These are phyloP conservation scores for Catostylus mosaicus DNA, from an alignment of 30 jellyfish, hydroid and myxozoan species.

Conservation along the genomic window DNA sequence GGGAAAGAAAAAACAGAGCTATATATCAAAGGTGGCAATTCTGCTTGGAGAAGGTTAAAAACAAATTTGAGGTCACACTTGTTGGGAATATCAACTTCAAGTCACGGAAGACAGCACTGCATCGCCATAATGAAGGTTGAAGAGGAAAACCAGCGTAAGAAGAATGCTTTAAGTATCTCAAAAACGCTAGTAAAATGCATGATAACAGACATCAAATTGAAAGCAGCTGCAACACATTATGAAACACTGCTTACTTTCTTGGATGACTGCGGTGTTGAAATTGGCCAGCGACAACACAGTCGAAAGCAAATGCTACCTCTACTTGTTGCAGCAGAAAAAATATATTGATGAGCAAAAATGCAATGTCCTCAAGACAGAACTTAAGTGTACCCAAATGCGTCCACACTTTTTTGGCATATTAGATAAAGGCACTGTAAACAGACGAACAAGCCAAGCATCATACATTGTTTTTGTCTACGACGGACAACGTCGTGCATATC, in stretches of 20 bases:
- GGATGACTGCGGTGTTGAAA: conserved; percentile 34
- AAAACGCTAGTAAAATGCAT: conserved; percentile 34
- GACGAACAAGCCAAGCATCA: conserved; percentile 39
- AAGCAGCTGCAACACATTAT: conserved; percentile 30
- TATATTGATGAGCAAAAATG: conserved; percentile 5
- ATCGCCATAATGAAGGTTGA: conserved; percentile 18
- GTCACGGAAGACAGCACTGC: too few relatives aligned
- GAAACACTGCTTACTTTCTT: conserved; percentile 27
- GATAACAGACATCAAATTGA: conserved; percentile 19
- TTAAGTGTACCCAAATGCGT: conserved; percentile 9
- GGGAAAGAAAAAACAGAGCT: too few relatives aligned
- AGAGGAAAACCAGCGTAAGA: conserved; percentile 29
- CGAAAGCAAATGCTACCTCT: conserved; percentile 38
- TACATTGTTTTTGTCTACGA: conserved; percentile 20
- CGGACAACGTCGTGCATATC: conserved; percentile 39
- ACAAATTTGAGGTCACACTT: too few relatives aligned
- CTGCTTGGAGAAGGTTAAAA: too few relatives aligned
- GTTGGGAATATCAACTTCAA: too few relatives aligned
- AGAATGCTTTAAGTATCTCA: conserved; percentile 22
- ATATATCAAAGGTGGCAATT: too few relatives aligned
- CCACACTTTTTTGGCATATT: conserved; percentile 36
- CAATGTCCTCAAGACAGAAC: conserved; percentile 7
- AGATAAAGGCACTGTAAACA: conserved; percentile 26
- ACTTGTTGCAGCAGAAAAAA: conserved; percentile 40
- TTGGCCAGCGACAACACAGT: conserved; percentile 34